Evolutionary conservation across 2,113 vertebrate genomes (phyloP).

Genomic region (Cynoglossus semilaevis): DNA sequence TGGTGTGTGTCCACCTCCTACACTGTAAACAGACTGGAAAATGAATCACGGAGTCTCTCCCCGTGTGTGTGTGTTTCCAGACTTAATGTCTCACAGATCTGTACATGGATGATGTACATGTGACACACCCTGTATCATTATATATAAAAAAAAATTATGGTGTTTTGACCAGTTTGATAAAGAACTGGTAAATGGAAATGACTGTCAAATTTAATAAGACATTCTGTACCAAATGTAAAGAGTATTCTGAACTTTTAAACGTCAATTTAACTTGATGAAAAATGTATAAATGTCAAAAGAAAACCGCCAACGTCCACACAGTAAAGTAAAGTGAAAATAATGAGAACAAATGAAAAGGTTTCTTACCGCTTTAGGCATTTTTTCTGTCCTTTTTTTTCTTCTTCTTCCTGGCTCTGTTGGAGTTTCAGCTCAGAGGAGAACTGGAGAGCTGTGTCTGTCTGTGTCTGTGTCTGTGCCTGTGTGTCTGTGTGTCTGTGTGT

Average conservation of each 20-base stretch:
- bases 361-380: slow-evolving; percentile 88
- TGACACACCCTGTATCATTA: slow-evolving; percentile 1
- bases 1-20: slow-evolving; percentile 2
- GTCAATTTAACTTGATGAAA: too few relatives aligned
- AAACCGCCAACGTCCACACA: too few relatives aligned
- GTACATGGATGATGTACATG: background rate
- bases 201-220: too few relatives aligned
- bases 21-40: background rate
- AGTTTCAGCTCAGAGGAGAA: background rate
- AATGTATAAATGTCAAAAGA: background rate
- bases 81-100: background rate
- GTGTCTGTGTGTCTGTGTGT: slow-evolving; percentile 21
- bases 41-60: background rate
- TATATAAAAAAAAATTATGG: too few relatives aligned
- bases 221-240: too few relatives aligned
- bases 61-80: background rate
- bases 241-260: too few relatives aligned
- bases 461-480: slow-evolving; percentile 9
- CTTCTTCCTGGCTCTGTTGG: slow-evolving; percentile 26
- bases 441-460: slow-evolving; percentile 16
- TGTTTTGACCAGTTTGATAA: too few relatives aligned
- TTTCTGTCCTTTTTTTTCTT: slow-evolving; percentile 58
- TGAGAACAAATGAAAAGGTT: background rate
- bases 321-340: background rate
- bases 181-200: too few relatives aligned